Conservation (phyloP, 2,888 invertebrate species). For the Acleris cristana region DNA sequence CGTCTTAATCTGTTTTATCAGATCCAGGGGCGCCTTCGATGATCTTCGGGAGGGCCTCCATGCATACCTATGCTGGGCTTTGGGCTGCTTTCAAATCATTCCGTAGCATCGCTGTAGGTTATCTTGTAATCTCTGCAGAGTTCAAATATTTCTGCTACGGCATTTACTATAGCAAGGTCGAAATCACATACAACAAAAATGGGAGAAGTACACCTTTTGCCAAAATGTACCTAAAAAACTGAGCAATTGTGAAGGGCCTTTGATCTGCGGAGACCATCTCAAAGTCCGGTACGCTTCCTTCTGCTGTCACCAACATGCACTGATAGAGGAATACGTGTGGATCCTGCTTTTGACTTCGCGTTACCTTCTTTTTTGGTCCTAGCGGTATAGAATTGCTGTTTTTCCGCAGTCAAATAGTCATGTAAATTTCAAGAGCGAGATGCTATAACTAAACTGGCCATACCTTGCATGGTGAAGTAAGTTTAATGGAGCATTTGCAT, state of each 20-base stretch:
- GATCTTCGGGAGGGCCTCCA: not conserved
- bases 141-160: slow-evolving; percentile 34
- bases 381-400: slow-evolving; percentile 1
- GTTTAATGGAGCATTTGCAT: slow-evolving; percentile 9
- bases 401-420: slow-evolving; percentile 4
- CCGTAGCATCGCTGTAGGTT: slow-evolving; percentile 11
- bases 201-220: too few species aligned
- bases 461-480: slow-evolving; percentile 1
- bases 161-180: too few species aligned
- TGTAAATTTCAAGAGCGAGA: slow-evolving; percentile 1
- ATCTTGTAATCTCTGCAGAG: not conserved
- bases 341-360: not conserved
- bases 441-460: slow-evolving; percentile 1
- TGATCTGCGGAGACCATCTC: too few species aligned
- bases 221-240: too few species aligned
- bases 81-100: not conserved
- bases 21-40: too few species aligned
- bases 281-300: too few species aligned
- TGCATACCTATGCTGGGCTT: slow-evolving; percentile 2
- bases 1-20: too few species aligned
- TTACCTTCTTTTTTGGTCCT: not conserved
- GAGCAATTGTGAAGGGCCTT: too few species aligned
- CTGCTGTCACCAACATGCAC: too few species aligned
- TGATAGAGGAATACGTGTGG: too few species aligned
- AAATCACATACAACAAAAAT: too few species aligned